Conservation (phyloP, 1,140 invertebrate genomes). For the Apis dorsata region DNA sequence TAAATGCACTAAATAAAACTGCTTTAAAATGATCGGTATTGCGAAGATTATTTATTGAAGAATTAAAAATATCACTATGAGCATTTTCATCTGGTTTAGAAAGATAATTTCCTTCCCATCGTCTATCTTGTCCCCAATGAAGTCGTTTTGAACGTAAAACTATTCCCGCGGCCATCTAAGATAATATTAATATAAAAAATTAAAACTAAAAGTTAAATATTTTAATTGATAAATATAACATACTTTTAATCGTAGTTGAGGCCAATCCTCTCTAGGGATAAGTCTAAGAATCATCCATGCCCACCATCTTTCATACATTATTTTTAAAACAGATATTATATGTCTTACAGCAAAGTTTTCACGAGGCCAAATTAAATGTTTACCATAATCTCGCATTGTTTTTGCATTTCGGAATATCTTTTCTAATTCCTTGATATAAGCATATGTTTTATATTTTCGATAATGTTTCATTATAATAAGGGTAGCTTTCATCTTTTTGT, state of each 20-base stretch:
- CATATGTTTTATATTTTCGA: conserved; percentile 90
- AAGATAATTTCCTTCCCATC: conserved; percentile 97
- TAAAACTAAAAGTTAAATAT: neutral
- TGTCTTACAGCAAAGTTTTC: conserved; percentile 85
- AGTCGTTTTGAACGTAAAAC: conserved; percentile 87
- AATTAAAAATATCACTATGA: conserved; percentile 85
- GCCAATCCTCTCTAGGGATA: conserved; percentile 92
- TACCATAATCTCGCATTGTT: conserved; percentile 87
- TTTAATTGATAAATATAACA: conserved; percentile 2
- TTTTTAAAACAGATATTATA: conserved; percentile 82
- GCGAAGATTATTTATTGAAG: conserved; percentile 86
- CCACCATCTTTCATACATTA: conserved; percentile 89
- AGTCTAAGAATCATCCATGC: conserved; percentile 92
- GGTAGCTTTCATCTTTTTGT: conserved; percentile 92
- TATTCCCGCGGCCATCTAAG: conserved; percentile 89
- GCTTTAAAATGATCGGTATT: conserved; percentile 86
- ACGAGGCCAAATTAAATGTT: conserved; percentile 89
- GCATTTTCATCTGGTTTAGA: conserved; percentile 88
- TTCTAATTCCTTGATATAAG: conserved; percentile 87
- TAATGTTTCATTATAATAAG: conserved; percentile 91
- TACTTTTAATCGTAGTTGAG: conserved; percentile 89
- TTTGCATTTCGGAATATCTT: conserved; percentile 83
- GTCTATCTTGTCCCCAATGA: conserved; percentile 90
- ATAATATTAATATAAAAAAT: conserved; percentile 9
- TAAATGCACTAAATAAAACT: conserved; percentile 79